These are phyloP conservation scores for Chondrilla cf. caribensis DNA, from an alignment of 37 sponge, comb jelly and placozoan species.

Conservation along the genomic window DNA sequence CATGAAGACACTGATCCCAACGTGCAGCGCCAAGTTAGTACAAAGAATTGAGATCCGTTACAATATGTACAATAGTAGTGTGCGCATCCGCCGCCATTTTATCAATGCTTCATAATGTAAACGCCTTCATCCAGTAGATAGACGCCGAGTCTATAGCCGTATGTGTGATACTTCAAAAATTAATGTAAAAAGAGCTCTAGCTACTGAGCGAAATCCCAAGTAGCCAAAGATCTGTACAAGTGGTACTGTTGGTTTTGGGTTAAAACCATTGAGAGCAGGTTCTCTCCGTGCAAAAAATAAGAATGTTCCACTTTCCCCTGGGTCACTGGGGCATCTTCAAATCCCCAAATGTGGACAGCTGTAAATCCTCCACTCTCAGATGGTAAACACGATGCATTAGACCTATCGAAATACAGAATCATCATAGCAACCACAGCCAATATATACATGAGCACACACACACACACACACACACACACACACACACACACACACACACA, in stretches of 20 bases:
- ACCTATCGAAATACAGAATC: not conserved
- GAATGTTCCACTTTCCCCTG: conserved; percentile 60
- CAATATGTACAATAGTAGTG: not conserved
- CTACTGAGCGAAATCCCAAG: conserved; percentile 9
- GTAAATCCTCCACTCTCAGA: conserved; percentile 16
- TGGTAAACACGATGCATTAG: not conserved
- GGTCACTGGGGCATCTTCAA: conserved; percentile 66
- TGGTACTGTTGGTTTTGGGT: not conserved
- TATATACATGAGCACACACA: too few relatives aligned
- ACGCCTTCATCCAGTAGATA: too few relatives aligned
- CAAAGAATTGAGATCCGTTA: too few relatives aligned
- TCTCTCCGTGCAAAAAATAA: conserved; percentile 61
- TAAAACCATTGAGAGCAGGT: not conserved
- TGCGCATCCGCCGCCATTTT: not conserved
- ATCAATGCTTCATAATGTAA: not conserved
- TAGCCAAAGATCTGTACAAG: not conserved
- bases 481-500: too few relatives aligned
- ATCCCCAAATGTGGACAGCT: conserved; percentile 69
- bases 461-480: too few relatives aligned
- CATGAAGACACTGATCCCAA: not conserved
- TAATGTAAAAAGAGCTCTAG: too few relatives aligned
- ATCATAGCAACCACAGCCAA: not conserved
- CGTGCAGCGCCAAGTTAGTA: too few relatives aligned
- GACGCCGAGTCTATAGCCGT: too few relatives aligned
- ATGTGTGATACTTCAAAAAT: too few relatives aligned